phyloP scores from a whole-genome alignment of 2,888 invertebrate species.

The Spisula subtruncata region DNA sequence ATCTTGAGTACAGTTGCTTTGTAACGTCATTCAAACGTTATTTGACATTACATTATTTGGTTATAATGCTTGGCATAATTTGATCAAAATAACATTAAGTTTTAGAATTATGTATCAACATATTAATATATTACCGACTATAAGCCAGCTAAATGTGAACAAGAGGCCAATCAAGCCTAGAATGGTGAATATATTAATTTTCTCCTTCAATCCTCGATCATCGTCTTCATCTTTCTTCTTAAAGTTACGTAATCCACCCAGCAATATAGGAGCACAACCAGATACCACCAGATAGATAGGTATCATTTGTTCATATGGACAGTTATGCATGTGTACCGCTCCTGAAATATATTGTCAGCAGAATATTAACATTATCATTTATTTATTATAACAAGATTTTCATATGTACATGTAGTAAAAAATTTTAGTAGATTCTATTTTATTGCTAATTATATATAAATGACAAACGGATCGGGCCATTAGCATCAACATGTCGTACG shows the following conservation, averaged over 20 bases:
- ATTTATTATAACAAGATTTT: too few species aligned
- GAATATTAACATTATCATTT: too few species aligned
- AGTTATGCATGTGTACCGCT: slow-evolving; percentile 25
- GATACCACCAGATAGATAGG: slow-evolving; percentile 24
- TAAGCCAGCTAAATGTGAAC: slow-evolving; percentile 32
- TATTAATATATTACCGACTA: slow-evolving; percentile 27
- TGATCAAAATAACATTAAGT: background rate
- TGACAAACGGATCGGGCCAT: too few species aligned
- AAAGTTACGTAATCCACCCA: background rate
- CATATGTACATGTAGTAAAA: too few species aligned
- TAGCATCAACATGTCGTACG: too few species aligned
- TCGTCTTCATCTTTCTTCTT: slow-evolving; percentile 8
- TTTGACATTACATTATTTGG: too few species aligned
- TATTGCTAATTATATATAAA: too few species aligned
- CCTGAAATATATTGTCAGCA: too few species aligned
- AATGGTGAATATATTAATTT: background rate
- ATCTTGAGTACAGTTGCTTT: too few species aligned
- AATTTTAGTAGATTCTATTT: too few species aligned
- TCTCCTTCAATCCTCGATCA: background rate
- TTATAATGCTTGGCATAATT: background rate
- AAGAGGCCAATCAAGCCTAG: background rate
- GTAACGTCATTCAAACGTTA: too few species aligned
- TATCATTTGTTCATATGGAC: slow-evolving; percentile 23
- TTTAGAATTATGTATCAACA: background rate
- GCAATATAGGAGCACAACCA: background rate